Evolutionary conservation across 2,888 invertebrate genomes (phyloP), one percentile per base, ranked within the genome.

Genomic region (Tachina lurida): DNA sequence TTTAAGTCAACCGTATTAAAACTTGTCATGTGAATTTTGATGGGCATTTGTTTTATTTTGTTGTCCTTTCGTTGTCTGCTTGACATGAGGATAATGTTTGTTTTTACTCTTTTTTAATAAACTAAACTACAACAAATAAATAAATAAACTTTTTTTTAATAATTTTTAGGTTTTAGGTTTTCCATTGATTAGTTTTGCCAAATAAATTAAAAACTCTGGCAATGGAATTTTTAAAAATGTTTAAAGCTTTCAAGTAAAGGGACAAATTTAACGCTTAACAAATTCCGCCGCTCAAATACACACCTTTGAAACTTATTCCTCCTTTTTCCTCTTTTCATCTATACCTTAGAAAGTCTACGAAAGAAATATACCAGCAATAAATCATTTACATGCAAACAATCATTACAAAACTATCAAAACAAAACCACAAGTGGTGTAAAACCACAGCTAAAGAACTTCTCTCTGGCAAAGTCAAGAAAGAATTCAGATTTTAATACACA

Each of bases 21-120:
- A 63, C 63, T 82, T 70, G 82, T 19, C 75, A 82, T 65, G 52
- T 85, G 78, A 79, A 74, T 75, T 75, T 75, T 82, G 78, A 79
- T 82, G 52, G 63, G 54, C 79, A 82, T 65, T 85, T 75, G 82
- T 75, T 82, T 47, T 77, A 49, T 54, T 80, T 31, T 45, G 12
- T 49, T 60, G 5, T 52, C 15, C 43, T 71, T 56, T 39, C 10
- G 19, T 56, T 67, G 10, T 31, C 31, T 5, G 41, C 45, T 12
- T 70, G 45, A 15, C 56, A 75, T 79, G 65, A 60, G 49, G 70
- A 84, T 77, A 56, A 63, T 71, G n/a, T 70, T 43, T 58, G 1
- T 22, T 1, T 76, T 31, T 15, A 39, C 9, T 58, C 12, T 62
- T 13, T n/a, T 56, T 39, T 39, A 9, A 39, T 45, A 71, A 15